Conservation (phyloP, 2,797 vertebrate species). For the Rhinogobio ventralis region DNA sequence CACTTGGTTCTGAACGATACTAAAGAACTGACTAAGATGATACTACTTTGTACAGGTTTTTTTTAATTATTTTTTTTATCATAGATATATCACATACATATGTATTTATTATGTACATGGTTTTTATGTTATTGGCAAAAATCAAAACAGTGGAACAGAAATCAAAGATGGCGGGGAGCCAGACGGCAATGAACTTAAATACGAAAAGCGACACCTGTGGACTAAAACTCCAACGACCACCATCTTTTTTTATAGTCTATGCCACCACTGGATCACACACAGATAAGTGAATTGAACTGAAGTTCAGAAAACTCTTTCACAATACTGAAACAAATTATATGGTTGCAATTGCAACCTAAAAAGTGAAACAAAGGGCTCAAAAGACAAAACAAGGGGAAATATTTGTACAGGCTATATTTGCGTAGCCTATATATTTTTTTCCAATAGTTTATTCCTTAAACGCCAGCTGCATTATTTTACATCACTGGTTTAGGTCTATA, state of each 20-base stretch:
- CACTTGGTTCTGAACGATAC: too few species aligned
- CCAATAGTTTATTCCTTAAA: neutral
- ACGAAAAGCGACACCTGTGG: neutral
- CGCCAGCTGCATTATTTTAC: neutral
- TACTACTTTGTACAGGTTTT: too few species aligned
- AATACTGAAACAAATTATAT: neutral
- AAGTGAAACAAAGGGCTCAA: neutral
- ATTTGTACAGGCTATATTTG: neutral
- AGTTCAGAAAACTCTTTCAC: too few species aligned
- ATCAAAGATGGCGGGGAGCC: neutral
- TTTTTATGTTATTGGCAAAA: neutral
- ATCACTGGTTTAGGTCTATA: neutral
- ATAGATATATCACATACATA: too few species aligned
- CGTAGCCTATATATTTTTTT: too few species aligned
- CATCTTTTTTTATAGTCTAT: too few species aligned
- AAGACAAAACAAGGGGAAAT: too few species aligned
- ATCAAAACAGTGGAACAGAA: neutral
- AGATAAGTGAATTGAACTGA: too few species aligned
- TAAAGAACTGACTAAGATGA: too few species aligned
- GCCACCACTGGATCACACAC: too few species aligned
- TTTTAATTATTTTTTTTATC: too few species aligned
- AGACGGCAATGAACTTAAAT: neutral
- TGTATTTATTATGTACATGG: too few species aligned
- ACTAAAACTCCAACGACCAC: neutral
- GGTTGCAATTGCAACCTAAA: neutral